These are phyloP conservation scores for Dolomedes plantarius DNA, from an alignment of 2,888 invertebrate genomes.

Conservation along the genomic window DNA sequence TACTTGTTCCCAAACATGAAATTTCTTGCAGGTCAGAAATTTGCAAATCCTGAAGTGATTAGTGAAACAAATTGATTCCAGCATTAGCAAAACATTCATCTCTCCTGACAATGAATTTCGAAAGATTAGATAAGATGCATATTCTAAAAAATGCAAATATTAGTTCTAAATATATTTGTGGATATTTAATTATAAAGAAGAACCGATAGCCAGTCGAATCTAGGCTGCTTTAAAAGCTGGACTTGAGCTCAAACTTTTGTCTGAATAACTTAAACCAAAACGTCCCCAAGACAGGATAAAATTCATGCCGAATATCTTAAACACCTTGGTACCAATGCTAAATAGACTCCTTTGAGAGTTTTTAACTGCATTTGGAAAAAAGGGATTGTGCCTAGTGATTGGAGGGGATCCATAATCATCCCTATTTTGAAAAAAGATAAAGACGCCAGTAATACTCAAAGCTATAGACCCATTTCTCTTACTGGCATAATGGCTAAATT, in stretches of 20 bases:
- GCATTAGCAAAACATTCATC: conserved; percentile 40
- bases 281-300: conserved; percentile 18
- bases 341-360: conserved; percentile 6
- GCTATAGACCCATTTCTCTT: too few species aligned
- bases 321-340: conserved; percentile 14
- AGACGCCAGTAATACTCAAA: too few species aligned
- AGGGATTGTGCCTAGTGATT: background rate
- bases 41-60: too few species aligned
- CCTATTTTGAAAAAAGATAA: too few species aligned
- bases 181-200: conserved; percentile 61
- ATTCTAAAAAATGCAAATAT: conserved; percentile 42
- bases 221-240: conserved; percentile 31
- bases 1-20: too few species aligned
- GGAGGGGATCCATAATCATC: background rate
- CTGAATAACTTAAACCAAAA: conserved; percentile 14
- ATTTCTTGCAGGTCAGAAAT: too few species aligned
- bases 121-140: conserved; percentile 51
- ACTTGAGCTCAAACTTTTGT: conserved; percentile 44
- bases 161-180: conserved; percentile 37
- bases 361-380: background rate
- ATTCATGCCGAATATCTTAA: conserved; percentile 24
- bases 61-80: conserved; percentile 20
- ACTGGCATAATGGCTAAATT: too few species aligned
- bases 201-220: conserved; percentile 17
- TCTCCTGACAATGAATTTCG: conserved; percentile 48